A percentile compares a stretch with the other conserved stretches of the same genome.
Evolutionary conservation across 2,797 vertebrate species (phyloP).

Genomic region (Anolis apletophallus): DNA sequence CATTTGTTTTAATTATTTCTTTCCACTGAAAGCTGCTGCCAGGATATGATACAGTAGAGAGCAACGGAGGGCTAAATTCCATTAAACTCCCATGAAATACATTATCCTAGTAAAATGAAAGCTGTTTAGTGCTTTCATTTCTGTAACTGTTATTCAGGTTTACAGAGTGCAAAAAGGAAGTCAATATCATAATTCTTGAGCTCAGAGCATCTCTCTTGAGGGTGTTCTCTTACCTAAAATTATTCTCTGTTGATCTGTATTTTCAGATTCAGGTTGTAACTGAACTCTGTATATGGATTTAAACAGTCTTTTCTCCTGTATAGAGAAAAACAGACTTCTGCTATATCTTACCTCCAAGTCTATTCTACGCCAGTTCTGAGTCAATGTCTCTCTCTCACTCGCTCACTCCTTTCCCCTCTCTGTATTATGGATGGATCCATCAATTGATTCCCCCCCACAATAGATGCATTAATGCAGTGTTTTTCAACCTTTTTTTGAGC

Average conservation of each 20-base stretch:
- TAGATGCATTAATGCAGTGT: too few relatives aligned
- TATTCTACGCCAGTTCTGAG: too few relatives aligned
- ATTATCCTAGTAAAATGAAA: neutral
- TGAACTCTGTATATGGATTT: neutral
- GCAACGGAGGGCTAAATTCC: neutral
- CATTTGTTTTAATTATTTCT: slow-evolving; percentile 12
- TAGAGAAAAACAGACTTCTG: too few relatives aligned
- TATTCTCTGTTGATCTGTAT: neutral
- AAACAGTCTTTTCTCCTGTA: neutral
- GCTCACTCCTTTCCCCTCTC: too few relatives aligned
- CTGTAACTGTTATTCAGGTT: neutral
- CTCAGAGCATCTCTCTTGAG: neutral
- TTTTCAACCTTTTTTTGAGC: too few relatives aligned
- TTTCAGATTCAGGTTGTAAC: neutral
- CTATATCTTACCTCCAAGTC: too few relatives aligned
- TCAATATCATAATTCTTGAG: neutral
- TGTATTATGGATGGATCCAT: too few relatives aligned
- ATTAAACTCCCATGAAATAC: neutral
- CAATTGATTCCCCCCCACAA: too few relatives aligned
- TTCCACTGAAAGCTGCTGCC: neutral
- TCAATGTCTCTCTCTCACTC: too few relatives aligned
- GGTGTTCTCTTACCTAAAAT: neutral
- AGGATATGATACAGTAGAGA: neutral
- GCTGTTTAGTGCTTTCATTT: neutral
- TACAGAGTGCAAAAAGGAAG: neutral